Conservation (phyloP, 2,113 vertebrate genomes). For the Uria aalge region DNA sequence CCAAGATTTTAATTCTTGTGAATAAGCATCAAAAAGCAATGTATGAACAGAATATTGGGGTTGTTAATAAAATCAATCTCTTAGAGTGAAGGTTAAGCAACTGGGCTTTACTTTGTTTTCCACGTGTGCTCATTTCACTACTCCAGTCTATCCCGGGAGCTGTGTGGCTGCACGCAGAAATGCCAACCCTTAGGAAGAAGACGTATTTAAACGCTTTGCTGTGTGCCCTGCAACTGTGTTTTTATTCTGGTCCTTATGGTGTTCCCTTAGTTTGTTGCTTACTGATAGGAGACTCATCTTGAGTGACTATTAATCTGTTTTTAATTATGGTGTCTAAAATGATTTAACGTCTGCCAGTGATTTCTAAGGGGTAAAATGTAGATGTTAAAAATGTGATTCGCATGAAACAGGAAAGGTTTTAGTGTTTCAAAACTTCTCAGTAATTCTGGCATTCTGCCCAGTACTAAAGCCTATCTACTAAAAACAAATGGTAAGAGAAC, state of each 20-base stretch:
- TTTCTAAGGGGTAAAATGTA: background rate
- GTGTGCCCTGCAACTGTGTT: background rate
- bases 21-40: background rate
- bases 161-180: background rate
- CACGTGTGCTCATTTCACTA: background rate
- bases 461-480: background rate
- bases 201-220: background rate
- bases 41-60: background rate
- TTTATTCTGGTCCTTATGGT: background rate
- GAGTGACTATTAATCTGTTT: conserved; percentile 42
- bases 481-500: background rate
- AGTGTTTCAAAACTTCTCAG: background rate
- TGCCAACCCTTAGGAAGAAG: background rate
- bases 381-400: background rate
- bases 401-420: background rate
- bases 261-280: background rate
- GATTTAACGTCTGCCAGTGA: conserved; percentile 28
- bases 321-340: conserved; percentile 51
- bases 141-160: background rate
- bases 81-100: background rate
- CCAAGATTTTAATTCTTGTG: background rate
- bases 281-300: background rate
- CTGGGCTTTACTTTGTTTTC: background rate
- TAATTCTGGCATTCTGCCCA: background rate
- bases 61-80: background rate